Conservation (phyloP, 2,888 invertebrate species). For the Nematopogon swammerdamellus region DNA sequence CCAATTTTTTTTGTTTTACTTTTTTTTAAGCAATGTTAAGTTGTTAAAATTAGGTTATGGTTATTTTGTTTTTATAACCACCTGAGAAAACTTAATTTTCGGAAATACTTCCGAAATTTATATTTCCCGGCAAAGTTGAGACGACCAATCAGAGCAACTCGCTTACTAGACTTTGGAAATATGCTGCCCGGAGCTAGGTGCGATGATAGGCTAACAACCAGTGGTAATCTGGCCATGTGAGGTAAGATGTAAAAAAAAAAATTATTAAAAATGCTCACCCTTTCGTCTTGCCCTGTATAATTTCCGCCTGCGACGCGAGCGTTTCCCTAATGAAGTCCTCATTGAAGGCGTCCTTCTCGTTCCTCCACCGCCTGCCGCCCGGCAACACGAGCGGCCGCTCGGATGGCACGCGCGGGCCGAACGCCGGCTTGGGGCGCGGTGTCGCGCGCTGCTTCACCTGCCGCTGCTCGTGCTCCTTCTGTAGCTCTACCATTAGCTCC, state of each 20-base stretch:
- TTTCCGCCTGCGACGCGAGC: conserved; percentile 79
- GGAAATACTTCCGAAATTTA: neutral
- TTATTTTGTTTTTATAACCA: too few species aligned
- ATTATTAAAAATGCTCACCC: conserved; percentile 60
- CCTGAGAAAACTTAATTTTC: neutral
- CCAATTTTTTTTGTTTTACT: too few species aligned
- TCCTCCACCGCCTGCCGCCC: conserved; percentile 74
- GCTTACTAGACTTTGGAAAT: neutral
- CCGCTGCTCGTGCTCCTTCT: conserved; percentile 41
- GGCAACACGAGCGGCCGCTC: conserved; percentile 72
- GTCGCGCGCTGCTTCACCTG: conserved; percentile 46
- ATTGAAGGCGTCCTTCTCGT: conserved; percentile 84
- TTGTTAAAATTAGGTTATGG: too few species aligned
- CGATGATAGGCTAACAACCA: too few species aligned
- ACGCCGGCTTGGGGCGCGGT: conserved; percentile 36
- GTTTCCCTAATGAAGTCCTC: conserved; percentile 87
- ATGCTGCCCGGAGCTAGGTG: too few species aligned
- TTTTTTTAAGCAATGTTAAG: too few species aligned
- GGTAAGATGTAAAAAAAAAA: too few species aligned
- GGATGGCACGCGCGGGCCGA: conserved; percentile 61
- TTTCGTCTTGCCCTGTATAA: conserved; percentile 77
- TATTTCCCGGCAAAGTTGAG: too few species aligned
- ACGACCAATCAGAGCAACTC: too few species aligned
- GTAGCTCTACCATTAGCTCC: conserved; percentile 36
- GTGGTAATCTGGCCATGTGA: too few species aligned